phyloP scores from a whole-genome alignment of 1,140 invertebrate species.

The Aphelenchoides fujianensis region DNA sequence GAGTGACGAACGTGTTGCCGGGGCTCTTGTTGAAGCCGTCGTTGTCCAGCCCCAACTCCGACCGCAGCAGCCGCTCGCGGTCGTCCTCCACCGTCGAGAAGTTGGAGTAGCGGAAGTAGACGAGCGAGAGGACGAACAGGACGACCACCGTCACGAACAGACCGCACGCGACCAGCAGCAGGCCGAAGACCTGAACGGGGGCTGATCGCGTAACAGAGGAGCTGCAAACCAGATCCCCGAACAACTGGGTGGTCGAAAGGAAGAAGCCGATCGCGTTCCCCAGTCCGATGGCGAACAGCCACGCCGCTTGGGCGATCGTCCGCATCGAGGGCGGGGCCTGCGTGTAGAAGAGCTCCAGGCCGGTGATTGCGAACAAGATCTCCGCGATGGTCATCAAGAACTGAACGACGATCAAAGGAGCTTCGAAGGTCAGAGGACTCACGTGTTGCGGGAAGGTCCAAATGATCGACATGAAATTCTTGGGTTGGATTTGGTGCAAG shows the following conservation, averaged over 20 bases:
- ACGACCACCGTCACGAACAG: not conserved
- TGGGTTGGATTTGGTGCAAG: conserved; percentile 12
- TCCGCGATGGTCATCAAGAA: conserved; percentile 78
- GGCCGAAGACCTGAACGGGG: not conserved
- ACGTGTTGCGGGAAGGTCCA: conserved; percentile 86
- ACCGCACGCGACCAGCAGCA: not conserved
- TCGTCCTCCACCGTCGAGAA: conserved; percentile 9
- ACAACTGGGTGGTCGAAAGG: not conserved
- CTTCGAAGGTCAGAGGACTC: too few relatives aligned
- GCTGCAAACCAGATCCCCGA: not conserved
- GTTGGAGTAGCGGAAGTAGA: not conserved
- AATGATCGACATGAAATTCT: conserved; percentile 75
- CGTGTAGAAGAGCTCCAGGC: conserved; percentile 81
- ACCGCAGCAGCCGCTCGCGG: not conserved
- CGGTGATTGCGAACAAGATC: conserved; percentile 84
- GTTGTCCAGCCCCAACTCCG: not conserved
- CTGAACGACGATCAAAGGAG: too few relatives aligned
- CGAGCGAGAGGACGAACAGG: not conserved
- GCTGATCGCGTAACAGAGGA: not conserved
- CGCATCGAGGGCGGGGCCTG: conserved; percentile 34
- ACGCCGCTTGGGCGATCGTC: not conserved
- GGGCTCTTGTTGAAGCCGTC: not conserved
- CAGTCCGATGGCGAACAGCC: not conserved
- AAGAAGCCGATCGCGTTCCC: not conserved
- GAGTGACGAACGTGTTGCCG: conserved; percentile 2